Percentiles rank a stretch among this genome's conserved stretches.
Evolutionary conservation across 2,888 invertebrate species (phyloP).

Genomic region (Mesochorus sp.): DNA sequence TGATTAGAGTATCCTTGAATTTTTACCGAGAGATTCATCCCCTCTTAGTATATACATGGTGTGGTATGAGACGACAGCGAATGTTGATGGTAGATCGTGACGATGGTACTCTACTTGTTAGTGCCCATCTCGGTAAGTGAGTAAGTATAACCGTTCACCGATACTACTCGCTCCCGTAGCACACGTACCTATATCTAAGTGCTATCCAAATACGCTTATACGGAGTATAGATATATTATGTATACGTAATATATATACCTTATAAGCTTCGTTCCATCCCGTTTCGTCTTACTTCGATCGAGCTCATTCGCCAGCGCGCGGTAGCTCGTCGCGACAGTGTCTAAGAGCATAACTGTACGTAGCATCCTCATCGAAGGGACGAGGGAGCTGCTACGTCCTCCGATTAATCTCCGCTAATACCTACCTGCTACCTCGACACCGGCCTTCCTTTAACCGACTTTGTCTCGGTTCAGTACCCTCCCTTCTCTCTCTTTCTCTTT

Average conservation of each 20-base stretch:
- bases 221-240: background rate
- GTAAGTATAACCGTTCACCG: conserved; percentile 75
- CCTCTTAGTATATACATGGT: too few species aligned
- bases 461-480: conserved; percentile 64
- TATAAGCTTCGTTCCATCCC: conserved; percentile 54
- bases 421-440: conserved; percentile 72
- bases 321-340: conserved; percentile 42
- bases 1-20: background rate
- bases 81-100: conserved; percentile 42
- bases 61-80: background rate
- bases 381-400: conserved; percentile 62
- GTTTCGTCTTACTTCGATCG: conserved; percentile 59
- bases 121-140: conserved; percentile 62
- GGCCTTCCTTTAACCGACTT: conserved; percentile 69
- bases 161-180: conserved; percentile 49
- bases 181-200: conserved; percentile 22
- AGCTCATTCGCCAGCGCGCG: conserved; percentile 32
- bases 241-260: conserved; percentile 29
- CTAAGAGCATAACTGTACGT: conserved; percentile 29
- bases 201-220: background rate
- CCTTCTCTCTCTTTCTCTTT: background rate
- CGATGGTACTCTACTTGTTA: conserved; percentile 44
- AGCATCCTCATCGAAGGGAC: conserved; percentile 50
- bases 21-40: too few species aligned
- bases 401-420: conserved; percentile 80